These are phyloP conservation scores for Pristis pectinata DNA, from an alignment of 2,797 vertebrate genomes.

Conservation along the genomic window DNA sequence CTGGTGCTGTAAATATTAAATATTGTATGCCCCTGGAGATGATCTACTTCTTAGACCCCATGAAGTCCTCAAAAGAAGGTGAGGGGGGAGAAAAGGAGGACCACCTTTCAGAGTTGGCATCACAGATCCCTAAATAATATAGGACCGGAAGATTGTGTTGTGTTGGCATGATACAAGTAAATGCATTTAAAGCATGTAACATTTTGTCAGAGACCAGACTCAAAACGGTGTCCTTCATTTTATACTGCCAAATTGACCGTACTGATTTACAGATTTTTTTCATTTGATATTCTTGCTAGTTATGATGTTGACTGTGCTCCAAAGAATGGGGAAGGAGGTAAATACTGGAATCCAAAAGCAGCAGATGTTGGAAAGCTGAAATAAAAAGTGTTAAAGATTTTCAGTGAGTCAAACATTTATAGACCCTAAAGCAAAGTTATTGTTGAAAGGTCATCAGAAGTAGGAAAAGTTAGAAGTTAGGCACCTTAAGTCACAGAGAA, in stretches of 20 bases:
- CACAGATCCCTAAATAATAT: not conserved
- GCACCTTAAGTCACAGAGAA: no score
- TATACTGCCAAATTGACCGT: not conserved
- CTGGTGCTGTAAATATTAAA: no score
- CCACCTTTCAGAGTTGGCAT: not conserved
- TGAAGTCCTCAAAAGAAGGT: not conserved
- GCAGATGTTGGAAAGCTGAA: no score
- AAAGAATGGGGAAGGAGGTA: not conserved
- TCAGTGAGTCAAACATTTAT: no score
- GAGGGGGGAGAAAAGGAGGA: not conserved
- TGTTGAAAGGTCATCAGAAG: no score
- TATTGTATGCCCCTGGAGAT: not conserved
- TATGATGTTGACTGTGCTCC: not conserved
- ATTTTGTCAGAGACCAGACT: not conserved
- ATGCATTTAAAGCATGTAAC: not conserved
- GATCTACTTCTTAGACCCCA: not conserved
- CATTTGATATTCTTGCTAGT: not conserved
- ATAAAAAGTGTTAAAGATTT: no score
- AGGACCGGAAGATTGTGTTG: not conserved
- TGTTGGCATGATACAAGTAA: not conserved
- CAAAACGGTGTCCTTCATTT: not conserved
- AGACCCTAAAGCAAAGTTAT: no score
- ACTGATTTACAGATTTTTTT: not conserved
- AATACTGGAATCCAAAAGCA: no score
- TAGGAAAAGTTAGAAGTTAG: no score